Evolutionary conservation across 2,113 vertebrate genomes (phyloP).

Genomic region (Thermophis baileyi): DNA sequence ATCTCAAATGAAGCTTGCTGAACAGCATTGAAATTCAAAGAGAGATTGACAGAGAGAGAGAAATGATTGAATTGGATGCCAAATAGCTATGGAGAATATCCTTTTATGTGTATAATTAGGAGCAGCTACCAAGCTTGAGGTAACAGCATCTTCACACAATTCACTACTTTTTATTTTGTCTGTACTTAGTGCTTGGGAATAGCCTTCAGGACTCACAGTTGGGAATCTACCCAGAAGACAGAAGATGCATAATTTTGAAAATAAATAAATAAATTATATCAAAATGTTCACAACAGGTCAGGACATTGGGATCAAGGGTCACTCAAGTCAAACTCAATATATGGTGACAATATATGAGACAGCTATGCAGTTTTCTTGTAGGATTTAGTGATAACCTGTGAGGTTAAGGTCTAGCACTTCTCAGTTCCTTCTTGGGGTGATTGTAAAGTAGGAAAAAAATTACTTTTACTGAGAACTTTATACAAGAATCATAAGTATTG

Average conservation of each 20-base stretch:
- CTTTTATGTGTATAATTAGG: not conserved
- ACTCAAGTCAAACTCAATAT: not conserved
- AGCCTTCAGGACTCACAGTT: not conserved
- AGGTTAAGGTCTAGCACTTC: not conserved
- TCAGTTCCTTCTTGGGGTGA: not conserved
- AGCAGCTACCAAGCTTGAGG: not conserved
- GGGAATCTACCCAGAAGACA: not conserved
- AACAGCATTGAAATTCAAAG: constrained; percentile 28
- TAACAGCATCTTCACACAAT: not conserved
- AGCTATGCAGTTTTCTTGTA: not conserved
- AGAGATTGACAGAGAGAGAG: constrained; percentile 26
- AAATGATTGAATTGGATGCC: constrained; percentile 21
- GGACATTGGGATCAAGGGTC: not conserved
- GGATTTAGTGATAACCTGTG: not conserved
- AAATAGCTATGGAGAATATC: constrained; percentile 26
- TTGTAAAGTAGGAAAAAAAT: not conserved
- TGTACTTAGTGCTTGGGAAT: not conserved
- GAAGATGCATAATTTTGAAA: not conserved
- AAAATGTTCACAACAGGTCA: not conserved
- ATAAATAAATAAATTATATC: not conserved
- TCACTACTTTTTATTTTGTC: not conserved
- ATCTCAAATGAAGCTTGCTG: constrained; percentile 19
- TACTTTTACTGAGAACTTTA: not conserved
- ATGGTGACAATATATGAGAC: not conserved
- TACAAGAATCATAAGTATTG: not conserved